phyloP scores from a whole-genome alignment of 2,797 vertebrate genomes.

The Mustela erminea region DNA sequence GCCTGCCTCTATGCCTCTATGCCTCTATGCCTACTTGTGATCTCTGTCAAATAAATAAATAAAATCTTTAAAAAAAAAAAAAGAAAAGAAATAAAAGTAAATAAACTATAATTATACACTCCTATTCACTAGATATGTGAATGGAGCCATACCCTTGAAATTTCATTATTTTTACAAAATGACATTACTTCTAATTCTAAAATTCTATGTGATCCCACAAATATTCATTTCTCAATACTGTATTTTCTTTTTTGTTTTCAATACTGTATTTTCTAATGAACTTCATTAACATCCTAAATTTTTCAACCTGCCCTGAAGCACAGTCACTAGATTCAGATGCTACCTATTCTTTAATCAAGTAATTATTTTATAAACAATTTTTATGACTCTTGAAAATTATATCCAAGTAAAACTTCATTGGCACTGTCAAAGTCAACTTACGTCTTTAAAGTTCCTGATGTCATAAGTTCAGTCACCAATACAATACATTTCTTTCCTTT shows the following conservation, averaged over 20 bases:
- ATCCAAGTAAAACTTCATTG: slow-evolving; percentile 58
- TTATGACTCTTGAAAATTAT: slow-evolving; percentile 62
- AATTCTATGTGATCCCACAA: slow-evolving; percentile 31
- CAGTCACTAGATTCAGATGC: slow-evolving; percentile 30
- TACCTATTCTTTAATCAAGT: slow-evolving; percentile 54
- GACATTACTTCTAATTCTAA: slow-evolving; percentile 56
- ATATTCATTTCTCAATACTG: slow-evolving; percentile 32
- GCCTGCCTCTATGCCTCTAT: too few relatives aligned
- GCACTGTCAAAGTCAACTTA: slow-evolving; percentile 83
- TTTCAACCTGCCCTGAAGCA: slow-evolving; percentile 50
- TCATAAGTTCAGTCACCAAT: slow-evolving; percentile 98
- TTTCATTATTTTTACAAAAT: slow-evolving; percentile 60
- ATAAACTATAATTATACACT: slow-evolving; percentile 39
- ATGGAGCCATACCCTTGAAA: neutral
- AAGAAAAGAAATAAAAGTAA: slow-evolving; percentile 64
- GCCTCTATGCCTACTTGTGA: too few relatives aligned
- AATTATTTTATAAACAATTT: slow-evolving; percentile 55
- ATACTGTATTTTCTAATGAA: slow-evolving; percentile 29
- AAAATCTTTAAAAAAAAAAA: too few relatives aligned
- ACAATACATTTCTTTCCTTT: slow-evolving; percentile 98
- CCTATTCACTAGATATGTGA: slow-evolving; percentile 6
- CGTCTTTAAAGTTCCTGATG: slow-evolving; percentile 98
- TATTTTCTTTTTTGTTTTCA: neutral
- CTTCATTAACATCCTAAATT: slow-evolving; percentile 55
- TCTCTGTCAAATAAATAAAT: too few relatives aligned